These are phyloP conservation scores for Miniopterus natalensis DNA, from an alignment of 2,113 vertebrate species.

Conservation along the genomic window DNA sequence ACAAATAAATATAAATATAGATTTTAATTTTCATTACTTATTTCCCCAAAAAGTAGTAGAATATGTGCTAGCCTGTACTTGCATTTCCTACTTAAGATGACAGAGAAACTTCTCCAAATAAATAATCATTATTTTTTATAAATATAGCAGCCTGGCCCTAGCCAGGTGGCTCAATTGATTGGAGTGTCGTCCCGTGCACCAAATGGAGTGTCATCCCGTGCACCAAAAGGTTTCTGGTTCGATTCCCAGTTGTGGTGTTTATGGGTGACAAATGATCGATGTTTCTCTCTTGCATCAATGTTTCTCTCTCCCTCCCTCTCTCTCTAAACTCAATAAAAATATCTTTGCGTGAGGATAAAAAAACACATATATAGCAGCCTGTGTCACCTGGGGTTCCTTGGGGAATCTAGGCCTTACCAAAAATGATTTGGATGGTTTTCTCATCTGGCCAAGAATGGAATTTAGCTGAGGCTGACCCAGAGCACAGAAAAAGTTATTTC, in stretches of 20 bases:
- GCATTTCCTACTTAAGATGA: background rate
- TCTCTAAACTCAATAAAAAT: too few relatives aligned
- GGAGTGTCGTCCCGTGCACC: too few relatives aligned
- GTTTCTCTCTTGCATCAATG: too few relatives aligned
- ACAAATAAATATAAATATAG: background rate
- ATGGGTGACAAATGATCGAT: background rate
- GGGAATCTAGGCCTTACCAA: background rate
- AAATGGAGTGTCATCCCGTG: too few relatives aligned
- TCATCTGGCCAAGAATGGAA: background rate
- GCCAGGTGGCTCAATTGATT: too few relatives aligned
- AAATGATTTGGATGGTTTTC: background rate
- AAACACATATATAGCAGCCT: background rate
- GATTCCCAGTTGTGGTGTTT: background rate
- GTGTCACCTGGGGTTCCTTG: background rate
- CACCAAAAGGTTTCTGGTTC: background rate
- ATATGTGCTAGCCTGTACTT: background rate
- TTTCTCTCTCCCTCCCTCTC: background rate
- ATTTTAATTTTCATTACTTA: background rate
- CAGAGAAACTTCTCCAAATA: background rate
- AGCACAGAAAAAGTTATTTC: background rate
- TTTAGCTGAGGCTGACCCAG: background rate
- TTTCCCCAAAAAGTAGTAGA: background rate
- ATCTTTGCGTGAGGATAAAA: background rate
- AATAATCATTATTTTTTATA: background rate
- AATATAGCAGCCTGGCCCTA: background rate